Conservation (phyloP, 2,888 invertebrate species). For the Serripes groenlandicus region DNA sequence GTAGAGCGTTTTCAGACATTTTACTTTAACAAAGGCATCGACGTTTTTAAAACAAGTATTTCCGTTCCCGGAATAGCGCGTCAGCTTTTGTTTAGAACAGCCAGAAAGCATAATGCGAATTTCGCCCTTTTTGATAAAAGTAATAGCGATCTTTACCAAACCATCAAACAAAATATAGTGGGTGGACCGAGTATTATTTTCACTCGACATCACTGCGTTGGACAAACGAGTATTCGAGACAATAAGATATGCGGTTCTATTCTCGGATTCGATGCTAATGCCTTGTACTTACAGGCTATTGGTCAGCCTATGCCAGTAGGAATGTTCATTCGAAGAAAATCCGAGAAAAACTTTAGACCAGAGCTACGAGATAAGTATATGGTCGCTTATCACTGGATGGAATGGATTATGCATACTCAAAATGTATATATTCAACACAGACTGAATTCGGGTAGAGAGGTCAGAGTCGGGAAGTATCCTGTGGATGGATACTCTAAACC, state of each 20-base stretch:
- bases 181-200: no score
- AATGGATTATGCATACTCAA: slow-evolving; percentile 36
- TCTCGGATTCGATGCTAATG: slow-evolving; percentile 61
- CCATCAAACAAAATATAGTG: slow-evolving; percentile 42
- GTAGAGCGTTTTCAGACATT: slow-evolving; percentile 50
- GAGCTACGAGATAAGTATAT: slow-evolving; percentile 49
- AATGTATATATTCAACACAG: slow-evolving; percentile 30
- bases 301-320: slow-evolving; percentile 61
- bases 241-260: slow-evolving; percentile 43
- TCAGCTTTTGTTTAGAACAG: slow-evolving; percentile 48
- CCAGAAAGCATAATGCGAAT: slow-evolving; percentile 12
- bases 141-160: slow-evolving; percentile 29
- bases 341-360: slow-evolving; percentile 52
- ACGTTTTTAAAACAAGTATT: slow-evolving; percentile 51
- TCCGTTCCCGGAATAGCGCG: slow-evolving; percentile 61
- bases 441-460: slow-evolving; percentile 33
- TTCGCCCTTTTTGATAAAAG: slow-evolving; percentile 33
- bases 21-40: slow-evolving; percentile 53
- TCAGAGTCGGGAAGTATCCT: slow-evolving; percentile 38
- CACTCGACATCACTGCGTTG: slow-evolving; percentile 34
- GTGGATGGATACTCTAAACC: slow-evolving; percentile 44
- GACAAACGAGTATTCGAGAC: slow-evolving; percentile 42
- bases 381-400: slow-evolving; percentile 54
- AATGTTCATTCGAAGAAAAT: slow-evolving; percentile 42
- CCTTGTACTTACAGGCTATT: slow-evolving; percentile 52